Percentiles rank a stretch among this genome's conserved stretches.
These are phyloP conservation scores for Strix uralensis DNA, from an alignment of 2,113 vertebrate genomes.

Conservation along the genomic window DNA sequence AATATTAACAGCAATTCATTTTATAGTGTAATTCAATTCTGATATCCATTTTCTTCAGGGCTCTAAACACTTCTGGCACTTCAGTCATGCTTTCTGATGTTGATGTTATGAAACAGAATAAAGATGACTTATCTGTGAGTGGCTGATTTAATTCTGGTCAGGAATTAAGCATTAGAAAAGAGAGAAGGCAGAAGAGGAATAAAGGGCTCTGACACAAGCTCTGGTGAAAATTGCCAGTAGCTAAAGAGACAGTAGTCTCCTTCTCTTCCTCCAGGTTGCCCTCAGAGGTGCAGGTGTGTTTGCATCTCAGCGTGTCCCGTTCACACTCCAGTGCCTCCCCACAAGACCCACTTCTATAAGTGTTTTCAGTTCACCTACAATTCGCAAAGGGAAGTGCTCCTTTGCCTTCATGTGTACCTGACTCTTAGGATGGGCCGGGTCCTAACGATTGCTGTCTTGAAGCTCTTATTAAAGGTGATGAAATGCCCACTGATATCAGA, in stretches of 20 bases:
- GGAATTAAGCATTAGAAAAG: not conserved
- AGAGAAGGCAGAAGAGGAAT: not conserved
- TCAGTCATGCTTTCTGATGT: not conserved
- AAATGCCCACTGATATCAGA: not conserved
- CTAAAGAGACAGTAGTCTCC: not conserved
- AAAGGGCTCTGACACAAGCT: not conserved
- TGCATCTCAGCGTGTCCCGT: not conserved
- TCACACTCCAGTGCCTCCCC: not conserved
- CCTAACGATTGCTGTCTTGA: not conserved
- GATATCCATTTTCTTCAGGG: not conserved
- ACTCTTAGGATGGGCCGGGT: not conserved
- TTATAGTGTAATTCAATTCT: not conserved
- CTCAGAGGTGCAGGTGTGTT: not conserved
- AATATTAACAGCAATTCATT: conserved; percentile 5
- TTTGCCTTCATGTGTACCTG: not conserved
- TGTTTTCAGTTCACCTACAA: not conserved
- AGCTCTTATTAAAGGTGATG: not conserved
- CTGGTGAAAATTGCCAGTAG: not conserved
- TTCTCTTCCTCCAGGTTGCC: not conserved
- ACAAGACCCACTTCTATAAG: not conserved
- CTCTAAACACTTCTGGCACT: not conserved
- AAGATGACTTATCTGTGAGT: not conserved
- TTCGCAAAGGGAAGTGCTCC: not conserved
- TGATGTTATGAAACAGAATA: not conserved
- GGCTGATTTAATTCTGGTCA: not conserved